Percentiles rank a stretch among this genome's conserved stretches.
Conservation (phyloP, 64 coral and sea anemone genomes). For the Actinia equina region DNA sequence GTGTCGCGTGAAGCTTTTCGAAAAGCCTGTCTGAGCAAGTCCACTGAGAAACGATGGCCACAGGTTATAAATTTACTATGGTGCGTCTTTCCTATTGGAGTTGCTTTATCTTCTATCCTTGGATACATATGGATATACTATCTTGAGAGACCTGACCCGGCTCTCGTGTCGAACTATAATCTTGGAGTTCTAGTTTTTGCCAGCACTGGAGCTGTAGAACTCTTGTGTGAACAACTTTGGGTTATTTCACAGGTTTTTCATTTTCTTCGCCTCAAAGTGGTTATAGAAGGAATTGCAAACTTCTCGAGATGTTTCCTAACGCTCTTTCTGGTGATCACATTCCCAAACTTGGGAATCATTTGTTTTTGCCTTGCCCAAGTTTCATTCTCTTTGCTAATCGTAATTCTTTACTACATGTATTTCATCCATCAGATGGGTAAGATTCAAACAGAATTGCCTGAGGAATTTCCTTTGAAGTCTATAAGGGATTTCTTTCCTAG, state of each 20-base stretch:
- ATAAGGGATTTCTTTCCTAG: conserved; percentile 73
- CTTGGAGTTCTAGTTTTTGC: conserved; percentile 73
- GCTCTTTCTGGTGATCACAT: conserved; percentile 51
- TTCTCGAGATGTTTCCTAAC: conserved; percentile 87
- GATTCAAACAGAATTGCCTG: background rate
- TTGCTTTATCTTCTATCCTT: conserved; percentile 49
- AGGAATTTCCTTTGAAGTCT: conserved; percentile 74
- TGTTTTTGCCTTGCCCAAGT: conserved; percentile 91
- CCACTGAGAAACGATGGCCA: conserved; percentile 61
- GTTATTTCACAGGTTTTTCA: conserved; percentile 84
- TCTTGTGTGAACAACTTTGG: conserved; percentile 93
- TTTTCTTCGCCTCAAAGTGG: conserved; percentile 92
- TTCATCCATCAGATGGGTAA: conserved; percentile 59
- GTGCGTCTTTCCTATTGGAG: conserved; percentile 83
- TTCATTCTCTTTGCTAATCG: conserved; percentile 67
- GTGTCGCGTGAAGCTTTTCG: conserved; percentile 93
- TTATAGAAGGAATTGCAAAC: conserved; percentile 93
- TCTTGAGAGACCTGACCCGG: conserved; percentile 64
- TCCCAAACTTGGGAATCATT: conserved; percentile 80
- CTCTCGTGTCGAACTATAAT: conserved; percentile 68
- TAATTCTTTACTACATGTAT: conserved; percentile 78
- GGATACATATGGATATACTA: conserved; percentile 78
- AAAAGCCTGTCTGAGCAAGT: conserved; percentile 89
- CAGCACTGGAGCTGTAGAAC: conserved; percentile 58
- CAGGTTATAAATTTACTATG: conserved; percentile 97